Evolutionary conservation across 2,113 vertebrate species (phyloP).

Genomic region (Sorex fumeus): DNA sequence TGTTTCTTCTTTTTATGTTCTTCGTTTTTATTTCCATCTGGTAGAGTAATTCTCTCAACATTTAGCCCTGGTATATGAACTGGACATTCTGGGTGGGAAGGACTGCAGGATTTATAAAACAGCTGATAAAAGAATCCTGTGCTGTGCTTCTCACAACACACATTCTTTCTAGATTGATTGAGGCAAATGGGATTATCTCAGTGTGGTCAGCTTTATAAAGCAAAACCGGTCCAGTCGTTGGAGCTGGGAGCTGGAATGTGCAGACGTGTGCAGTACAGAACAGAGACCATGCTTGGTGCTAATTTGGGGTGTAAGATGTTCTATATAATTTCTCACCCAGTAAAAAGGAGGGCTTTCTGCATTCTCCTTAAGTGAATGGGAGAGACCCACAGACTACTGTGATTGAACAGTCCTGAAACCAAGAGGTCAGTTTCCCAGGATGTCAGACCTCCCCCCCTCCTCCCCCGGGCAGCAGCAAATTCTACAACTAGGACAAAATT

Average conservation of each 20-base stretch:
- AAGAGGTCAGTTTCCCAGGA: slow-evolving; percentile 11
- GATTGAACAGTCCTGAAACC: background rate
- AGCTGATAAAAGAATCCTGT: slow-evolving; percentile 1
- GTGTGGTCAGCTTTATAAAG: background rate
- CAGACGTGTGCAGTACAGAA: background rate
- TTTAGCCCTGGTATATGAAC: background rate
- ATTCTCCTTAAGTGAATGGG: background rate
- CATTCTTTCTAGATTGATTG: background rate
- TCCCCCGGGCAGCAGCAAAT: background rate
- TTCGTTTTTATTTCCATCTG: slow-evolving; percentile 60
- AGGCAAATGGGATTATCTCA: background rate
- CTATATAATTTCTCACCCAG: background rate
- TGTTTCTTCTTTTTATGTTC: slow-evolving; percentile 41
- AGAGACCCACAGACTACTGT: background rate
- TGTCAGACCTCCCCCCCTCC: no score
- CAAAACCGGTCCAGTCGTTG: background rate
- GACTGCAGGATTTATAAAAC: slow-evolving; percentile 36
- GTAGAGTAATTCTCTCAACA: slow-evolving; percentile 59
- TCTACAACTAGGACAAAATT: background rate
- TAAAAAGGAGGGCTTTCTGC: background rate
- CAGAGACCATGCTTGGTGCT: background rate
- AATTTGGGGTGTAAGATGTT: background rate
- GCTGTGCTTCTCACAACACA: background rate
- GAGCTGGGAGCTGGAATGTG: background rate
- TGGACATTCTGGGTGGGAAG: slow-evolving; percentile 60